Percentiles rank a stretch among this genome's conserved stretches.
phyloP scores from a whole-genome alignment of 2,888 invertebrate species.

The Parthenolecanium corni region DNA sequence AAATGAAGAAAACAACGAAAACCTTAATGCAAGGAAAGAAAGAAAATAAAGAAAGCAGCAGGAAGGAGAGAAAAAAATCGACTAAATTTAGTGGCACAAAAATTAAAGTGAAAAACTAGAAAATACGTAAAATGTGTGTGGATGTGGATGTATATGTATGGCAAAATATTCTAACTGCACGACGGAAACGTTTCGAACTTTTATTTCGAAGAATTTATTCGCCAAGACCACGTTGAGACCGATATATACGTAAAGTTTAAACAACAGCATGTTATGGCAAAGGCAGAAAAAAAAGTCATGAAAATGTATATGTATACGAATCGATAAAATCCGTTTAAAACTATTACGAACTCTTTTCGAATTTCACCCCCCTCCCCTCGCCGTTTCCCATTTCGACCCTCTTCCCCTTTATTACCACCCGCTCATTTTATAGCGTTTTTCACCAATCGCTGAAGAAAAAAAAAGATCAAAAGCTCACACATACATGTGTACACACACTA shows the following conservation, averaged over 20 bases:
- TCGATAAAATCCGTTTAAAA: too few species aligned
- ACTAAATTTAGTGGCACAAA: not conserved
- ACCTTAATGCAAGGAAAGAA: not conserved
- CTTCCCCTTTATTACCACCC: not conserved
- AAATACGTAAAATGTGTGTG: not conserved
- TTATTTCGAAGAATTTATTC: conserved; percentile 1
- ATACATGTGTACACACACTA: too few species aligned
- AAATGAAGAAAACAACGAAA: not conserved
- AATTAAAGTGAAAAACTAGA: not conserved
- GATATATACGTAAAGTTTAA: not conserved
- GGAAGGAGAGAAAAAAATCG: not conserved
- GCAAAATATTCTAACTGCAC: not conserved
- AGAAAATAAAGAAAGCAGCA: not conserved
- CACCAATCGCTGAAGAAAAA: not conserved
- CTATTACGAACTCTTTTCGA: too few species aligned
- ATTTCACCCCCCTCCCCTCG: not conserved
- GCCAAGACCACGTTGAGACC: not conserved
- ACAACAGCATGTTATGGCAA: not conserved
- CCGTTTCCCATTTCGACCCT: not conserved
- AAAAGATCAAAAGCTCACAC: not conserved
- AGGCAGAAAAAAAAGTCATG: not conserved
- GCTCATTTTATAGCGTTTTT: not conserved
- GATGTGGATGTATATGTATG: too few species aligned
- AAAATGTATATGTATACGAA: too few species aligned
- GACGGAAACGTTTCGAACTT: not conserved